phyloP scores from a whole-genome alignment of 2,113 vertebrate genomes.

The Zosterops japonicus region DNA sequence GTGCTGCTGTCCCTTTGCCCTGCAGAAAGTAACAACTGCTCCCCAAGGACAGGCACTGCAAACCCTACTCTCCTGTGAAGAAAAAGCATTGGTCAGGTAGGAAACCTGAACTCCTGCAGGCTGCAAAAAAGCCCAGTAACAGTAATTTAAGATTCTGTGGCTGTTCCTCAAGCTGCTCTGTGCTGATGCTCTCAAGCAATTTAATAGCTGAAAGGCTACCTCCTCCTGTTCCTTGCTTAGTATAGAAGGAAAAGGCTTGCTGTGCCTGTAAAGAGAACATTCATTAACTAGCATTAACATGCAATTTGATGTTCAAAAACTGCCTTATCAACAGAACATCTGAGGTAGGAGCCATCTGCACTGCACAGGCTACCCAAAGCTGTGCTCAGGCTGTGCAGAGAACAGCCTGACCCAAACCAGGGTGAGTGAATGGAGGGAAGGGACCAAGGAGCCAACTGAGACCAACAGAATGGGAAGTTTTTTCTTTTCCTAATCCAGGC shows the following conservation, averaged over 20 bases:
- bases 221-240: slow-evolving; percentile 29
- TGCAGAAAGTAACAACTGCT: background rate
- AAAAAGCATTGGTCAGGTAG: background rate
- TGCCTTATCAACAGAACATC: slow-evolving; percentile 46
- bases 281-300: slow-evolving; percentile 38
- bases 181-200: slow-evolving; percentile 26
- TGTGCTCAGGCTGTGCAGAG: background rate
- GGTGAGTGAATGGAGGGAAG: background rate
- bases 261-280: slow-evolving; percentile 25
- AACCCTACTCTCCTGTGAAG: background rate
- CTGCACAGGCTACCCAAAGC: background rate
- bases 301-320: slow-evolving; percentile 32
- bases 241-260: background rate
- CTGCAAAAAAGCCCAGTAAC: slow-evolving; percentile 1
- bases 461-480: background rate
- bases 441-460: background rate
- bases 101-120: background rate
- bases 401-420: background rate
- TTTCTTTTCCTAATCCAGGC: background rate
- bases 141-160: slow-evolving; percentile 46
- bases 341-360: slow-evolving; percentile 20
- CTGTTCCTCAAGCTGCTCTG: slow-evolving; percentile 14
- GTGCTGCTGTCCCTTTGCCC: background rate
- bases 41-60: background rate
- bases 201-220: slow-evolving; percentile 27